These are phyloP conservation scores for Cygnus olor DNA, from an alignment of 2,797 vertebrate genomes.

Conservation along the genomic window DNA sequence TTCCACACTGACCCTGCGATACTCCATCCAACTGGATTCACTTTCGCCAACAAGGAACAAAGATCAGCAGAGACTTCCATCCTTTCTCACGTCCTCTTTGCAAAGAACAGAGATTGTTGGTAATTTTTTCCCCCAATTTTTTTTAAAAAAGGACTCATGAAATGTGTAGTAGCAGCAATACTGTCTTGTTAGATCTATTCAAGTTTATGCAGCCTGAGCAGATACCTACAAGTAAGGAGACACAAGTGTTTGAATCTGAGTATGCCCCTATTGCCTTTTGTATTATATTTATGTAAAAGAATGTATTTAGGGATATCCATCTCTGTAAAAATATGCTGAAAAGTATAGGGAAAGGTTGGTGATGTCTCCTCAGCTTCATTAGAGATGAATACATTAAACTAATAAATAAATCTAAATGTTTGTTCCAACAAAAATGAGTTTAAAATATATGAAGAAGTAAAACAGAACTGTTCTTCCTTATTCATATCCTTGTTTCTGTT, in stretches of 20 bases:
- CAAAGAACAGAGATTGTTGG: constrained; percentile 70
- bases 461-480: not conserved
- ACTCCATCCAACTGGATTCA: constrained; percentile 81
- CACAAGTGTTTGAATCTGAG: not conserved
- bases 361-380: not conserved
- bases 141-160: not conserved
- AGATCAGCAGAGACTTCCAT: constrained; percentile 66
- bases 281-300: not conserved
- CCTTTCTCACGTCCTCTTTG: constrained; percentile 54
- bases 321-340: not conserved
- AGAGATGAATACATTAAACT: not conserved
- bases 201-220: not conserved
- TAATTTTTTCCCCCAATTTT: constrained; percentile 36
- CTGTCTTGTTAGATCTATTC: not conserved
- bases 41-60: constrained; percentile 58
- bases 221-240: not conserved
- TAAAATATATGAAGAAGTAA: not conserved
- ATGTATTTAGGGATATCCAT: not conserved
- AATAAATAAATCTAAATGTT: not conserved
- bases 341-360: not conserved
- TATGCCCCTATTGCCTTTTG: not conserved
- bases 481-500: not conserved
- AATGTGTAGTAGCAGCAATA: not conserved
- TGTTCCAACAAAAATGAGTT: not conserved
- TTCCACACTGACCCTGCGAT: constrained; percentile 79